Base-by-base conservation (phyloP, 2,113 vertebrate species). In the Acanthisitta chloris region DNA sequence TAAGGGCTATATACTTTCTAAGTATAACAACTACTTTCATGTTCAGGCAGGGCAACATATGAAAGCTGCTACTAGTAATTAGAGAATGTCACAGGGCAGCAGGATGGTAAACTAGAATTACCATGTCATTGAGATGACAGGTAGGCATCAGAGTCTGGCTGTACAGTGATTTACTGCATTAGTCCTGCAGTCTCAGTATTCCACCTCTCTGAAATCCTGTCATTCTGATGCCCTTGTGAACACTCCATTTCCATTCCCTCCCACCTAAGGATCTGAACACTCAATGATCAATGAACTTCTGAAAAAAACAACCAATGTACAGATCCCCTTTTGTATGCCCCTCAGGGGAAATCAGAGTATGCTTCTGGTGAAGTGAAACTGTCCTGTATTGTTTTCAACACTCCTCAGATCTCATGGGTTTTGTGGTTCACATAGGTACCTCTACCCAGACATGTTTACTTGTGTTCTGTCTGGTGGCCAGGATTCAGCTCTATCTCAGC, bases 381-480 rank as follows among this genome's bases (percentile, higher is more conserved):
- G 58, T 31, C 78, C 64, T 46, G 16, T 49, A 51, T 49, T 77
- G 71, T 69, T 96, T 91, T 90, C 77, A 82, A 92, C 73, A 80
- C 62, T 62, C 34, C 73, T 33, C 48, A 94, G 66, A 80, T 73
- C 91, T 92, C 74, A 82, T 11, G 38, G 93, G 87, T 70, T 97
- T 91, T 96, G 89, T 92, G 94, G 85, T 84, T 92, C 6, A 0
- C 31, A 42, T 3, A 86, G 34, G 74, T 77, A 81, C 46, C 43
- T 90, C 85, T 76, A 72, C 45, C 42, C 74, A 94, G 58, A 85
- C 66, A 11, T 71, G 70, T 96, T 96, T 89, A 92, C 66, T 93
- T 80, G 28, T 66, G 54, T 54, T 85, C 81, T 88, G 81, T 57
- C 91, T 92, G 26, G 46, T 66, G 87, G 88, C 74, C 79, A 93